Evolutionary conservation across 2,888 invertebrate genomes (phyloP), one percentile per base, ranked within the genome.

Genomic region (Autographa pulchrina): DNA sequence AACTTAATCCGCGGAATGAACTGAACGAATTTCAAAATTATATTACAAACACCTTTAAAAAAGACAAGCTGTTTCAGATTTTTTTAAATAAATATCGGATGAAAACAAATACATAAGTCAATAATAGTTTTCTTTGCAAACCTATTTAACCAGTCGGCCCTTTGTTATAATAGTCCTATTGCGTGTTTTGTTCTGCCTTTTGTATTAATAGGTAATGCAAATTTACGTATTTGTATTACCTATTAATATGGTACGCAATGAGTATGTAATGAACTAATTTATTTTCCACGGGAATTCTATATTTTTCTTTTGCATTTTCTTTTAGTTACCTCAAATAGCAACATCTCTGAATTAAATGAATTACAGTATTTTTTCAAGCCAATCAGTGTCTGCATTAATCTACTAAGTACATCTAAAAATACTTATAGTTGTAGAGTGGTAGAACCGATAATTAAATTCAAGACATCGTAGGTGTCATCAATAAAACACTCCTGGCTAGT

Each of bases 191-290:
- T 56, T 25, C 20, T 56, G 25, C 54, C 54, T 56, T 56, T 4
- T 56, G 54, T 25, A 13, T 56, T 56, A 25, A 56, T 56, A n/a
- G 48, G n/a, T 48, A 56, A 56, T 20, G 54, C 54, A 56, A 25
- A 56, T 56, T 20, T 11, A 56, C n/a, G n/a, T n/a, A n/a, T n/a
- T n/a, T n/a, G n/a, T n/a, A n/a, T n/a, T n/a, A n/a, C n/a, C n/a
- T n/a, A n/a, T n/a, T n/a, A n/a, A n/a, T n/a, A n/a, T n/a, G n/a
- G n/a, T n/a, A 25, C 20, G 25, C 20, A 54, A 56, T 56, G 54
- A 20, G 25, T 56, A 20, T 25, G 54, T 11, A 25, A 25, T 56
- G 54, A 56, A 56, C 20, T 4, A 56, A 25, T 25, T 56, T 56
- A 56, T 56, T 25, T 56, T 13, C 54, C 25, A 25, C 8, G 8